Evolutionary conservation across 2,888 invertebrate genomes (phyloP), one percentile per base, ranked within the genome.

Genomic region (Eristalis tenax): DNA sequence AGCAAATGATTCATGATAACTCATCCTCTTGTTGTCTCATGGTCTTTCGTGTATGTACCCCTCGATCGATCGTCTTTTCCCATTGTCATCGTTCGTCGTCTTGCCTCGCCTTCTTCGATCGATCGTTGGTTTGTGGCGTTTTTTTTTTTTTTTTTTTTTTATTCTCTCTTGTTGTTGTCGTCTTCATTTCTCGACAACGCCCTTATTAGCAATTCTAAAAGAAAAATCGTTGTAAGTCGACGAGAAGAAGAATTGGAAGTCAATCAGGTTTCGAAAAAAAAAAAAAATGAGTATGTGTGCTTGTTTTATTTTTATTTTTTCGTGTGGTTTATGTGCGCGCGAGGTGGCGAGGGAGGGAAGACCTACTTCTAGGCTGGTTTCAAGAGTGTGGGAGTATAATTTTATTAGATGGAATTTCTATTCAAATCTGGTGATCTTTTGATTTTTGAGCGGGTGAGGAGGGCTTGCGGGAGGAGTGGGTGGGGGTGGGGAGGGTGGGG

Each of bases 191-290:
- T 38, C 71, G 81, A 81, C 84, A 85, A 85, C 84, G 84, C 84
- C 84, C 84, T 81, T 85, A 77, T 85, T 85, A 85, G 76, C 81
- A 76, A 85, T 85, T 70, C 81, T 77, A 81, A 85, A 71, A 76
- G 76, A 81, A 81, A 59, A 76, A 73, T 65, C 57, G 65, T 56
- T 71, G 69, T 74, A 56, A 75, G 65, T 50, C 68, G 43, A 50
- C 68, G 43, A 50, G 50, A 50, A 50, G n/a, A 50, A 50, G 50
- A 50, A 50, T 50, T 23, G 23, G 28, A 28, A 5, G 22, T 80
- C 23, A 35, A 57, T 63, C 63, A 50, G n/a, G 50, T 59, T 23
- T 40, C 32, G 32, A 32, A 32, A 32, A 32, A 32, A 28, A 28
- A 28, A 32, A 32, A 6, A 32, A 32, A 6, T 32, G 32, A 5